Conservation (phyloP, 1,140 invertebrate genomes). For the Rhyzopertha dominica region DNA sequence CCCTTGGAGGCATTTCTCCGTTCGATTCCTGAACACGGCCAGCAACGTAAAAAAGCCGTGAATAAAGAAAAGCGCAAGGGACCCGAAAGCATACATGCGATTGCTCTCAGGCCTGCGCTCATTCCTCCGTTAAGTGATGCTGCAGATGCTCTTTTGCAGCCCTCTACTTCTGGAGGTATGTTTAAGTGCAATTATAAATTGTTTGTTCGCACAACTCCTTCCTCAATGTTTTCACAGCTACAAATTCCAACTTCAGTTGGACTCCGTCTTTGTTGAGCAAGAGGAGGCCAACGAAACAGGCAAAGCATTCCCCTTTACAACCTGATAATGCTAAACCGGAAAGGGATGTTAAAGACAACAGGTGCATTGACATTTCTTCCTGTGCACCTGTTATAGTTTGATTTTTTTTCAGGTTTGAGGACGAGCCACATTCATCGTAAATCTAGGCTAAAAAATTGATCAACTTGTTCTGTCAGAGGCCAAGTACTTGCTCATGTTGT, state of each 20-base stretch:
- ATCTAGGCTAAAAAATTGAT: no score
- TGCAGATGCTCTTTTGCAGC: conserved; percentile 20
- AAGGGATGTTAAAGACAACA: conserved; percentile 34
- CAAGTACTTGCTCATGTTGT: no score
- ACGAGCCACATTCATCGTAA: conserved; percentile 35
- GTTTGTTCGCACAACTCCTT: conserved; percentile 2
- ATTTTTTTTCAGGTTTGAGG: conserved; percentile 28
- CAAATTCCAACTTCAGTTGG: conserved; percentile 40
- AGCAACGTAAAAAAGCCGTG: conserved; percentile 31
- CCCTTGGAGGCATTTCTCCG: conserved; percentile 40
- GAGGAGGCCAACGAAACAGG: conserved; percentile 20
- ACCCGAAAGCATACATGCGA: neutral
- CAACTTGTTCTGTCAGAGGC: no score
- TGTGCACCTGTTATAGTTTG: conserved; percentile 1
- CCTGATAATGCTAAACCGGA: conserved; percentile 32
- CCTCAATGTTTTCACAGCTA: conserved; percentile 11
- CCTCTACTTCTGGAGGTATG: conserved; percentile 22
- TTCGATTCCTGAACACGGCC: conserved; percentile 40
- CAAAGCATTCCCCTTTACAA: conserved; percentile 15
- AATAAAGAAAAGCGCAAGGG: conserved; percentile 15
- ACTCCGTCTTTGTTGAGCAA: conserved; percentile 40
- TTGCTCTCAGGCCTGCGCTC: conserved; percentile 9
- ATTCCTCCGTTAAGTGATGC: conserved; percentile 31
- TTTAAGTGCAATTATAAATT: neutral
- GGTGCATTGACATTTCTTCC: conserved; percentile 16